Percentiles rank a stretch among this genome's conserved stretches.
Conservation (phyloP, 2,113 vertebrate genomes). For the Gorsachius goisagi region DNA sequence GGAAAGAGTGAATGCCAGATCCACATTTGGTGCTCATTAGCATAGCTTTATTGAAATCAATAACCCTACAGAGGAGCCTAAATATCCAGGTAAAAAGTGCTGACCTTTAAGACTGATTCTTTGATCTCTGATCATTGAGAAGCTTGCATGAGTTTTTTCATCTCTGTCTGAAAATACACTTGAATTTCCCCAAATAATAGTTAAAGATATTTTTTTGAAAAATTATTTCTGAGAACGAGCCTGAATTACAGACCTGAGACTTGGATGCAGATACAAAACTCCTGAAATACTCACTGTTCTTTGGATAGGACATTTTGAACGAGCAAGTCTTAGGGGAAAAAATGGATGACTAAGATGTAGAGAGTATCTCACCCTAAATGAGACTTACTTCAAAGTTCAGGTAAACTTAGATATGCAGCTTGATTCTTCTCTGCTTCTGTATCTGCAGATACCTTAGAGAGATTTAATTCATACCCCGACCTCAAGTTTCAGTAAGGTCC, state of each 20-base stretch:
- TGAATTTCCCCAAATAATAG: not conserved
- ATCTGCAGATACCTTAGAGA: not conserved
- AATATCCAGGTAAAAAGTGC: not conserved
- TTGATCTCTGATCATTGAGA: not conserved
- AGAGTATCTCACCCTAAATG: not conserved
- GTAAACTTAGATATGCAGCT: not conserved
- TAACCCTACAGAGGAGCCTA: not conserved
- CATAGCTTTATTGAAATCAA: not conserved
- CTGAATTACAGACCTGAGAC: not conserved
- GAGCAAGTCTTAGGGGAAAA: not conserved
- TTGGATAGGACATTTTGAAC: not conserved
- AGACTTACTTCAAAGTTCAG: not conserved
- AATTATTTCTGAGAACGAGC: not conserved
- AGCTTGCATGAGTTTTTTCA: not conserved
- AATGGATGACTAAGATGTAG: not conserved
- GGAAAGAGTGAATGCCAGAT: not conserved
- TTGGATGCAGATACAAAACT: not conserved
- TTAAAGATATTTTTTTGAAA: not conserved
- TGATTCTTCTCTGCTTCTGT: not conserved
- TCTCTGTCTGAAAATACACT: not conserved
- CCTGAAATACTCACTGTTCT: not conserved
- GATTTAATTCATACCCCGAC: not conserved
- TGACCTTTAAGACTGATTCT: not conserved
- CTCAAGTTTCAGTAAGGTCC: not conserved
- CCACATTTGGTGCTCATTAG: not conserved